Percentiles rank a stretch among this genome's conserved stretches.
Conservation (phyloP, 2,113 vertebrate species). For the Canis aureus region DNA sequence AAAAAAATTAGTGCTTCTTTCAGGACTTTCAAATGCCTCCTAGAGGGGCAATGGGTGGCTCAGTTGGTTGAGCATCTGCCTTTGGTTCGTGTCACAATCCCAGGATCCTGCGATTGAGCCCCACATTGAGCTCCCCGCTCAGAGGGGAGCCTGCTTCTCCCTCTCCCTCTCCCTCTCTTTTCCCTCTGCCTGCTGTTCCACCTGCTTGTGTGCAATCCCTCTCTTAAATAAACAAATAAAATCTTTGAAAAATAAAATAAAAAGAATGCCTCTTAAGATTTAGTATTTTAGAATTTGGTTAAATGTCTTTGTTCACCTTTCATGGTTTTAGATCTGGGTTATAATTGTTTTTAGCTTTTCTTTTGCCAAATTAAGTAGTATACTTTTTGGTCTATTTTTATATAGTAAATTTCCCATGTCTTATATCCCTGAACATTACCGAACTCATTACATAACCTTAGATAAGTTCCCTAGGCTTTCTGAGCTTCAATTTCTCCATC, state of each 20-base stretch:
- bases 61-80: no score
- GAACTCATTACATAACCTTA: slow-evolving; percentile 1
- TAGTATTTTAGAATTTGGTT: slow-evolving; percentile 41
- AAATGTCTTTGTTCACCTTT: neutral
- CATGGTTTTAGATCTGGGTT: neutral
- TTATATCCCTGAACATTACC: neutral
- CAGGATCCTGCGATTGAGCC: no score
- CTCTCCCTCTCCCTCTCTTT: no score
- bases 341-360: neutral
- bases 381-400: neutral
- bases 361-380: neutral
- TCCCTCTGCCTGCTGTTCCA: no score
- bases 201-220: no score
- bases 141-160: no score
- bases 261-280: neutral
- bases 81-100: no score
- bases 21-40: neutral
- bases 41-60: neutral
- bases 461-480: neutral
- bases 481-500: neutral
- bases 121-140: no score
- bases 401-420: neutral
- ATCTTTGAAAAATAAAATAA: no score
- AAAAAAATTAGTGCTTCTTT: slow-evolving; percentile 1
- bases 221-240: no score